A percentile compares a stretch with the other conserved stretches of the same genome.
Conservation (phyloP, 2,113 vertebrate species). For the Aleadryas rufinucha region DNA sequence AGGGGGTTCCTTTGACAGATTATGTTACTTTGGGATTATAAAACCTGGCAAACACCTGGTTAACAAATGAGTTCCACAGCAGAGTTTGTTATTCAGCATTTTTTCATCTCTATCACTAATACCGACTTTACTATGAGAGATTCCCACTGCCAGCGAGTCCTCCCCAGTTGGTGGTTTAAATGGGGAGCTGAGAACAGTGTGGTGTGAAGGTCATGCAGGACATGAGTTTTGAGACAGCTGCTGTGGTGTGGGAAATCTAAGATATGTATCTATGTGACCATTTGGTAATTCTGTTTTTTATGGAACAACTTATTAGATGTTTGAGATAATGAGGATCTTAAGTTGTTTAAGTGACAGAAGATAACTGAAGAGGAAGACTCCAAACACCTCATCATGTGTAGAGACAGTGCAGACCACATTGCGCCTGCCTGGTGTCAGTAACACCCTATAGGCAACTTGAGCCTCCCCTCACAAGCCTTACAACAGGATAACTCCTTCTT, state of each 20-base stretch:
- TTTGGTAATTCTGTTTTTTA: neutral
- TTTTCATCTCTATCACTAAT: neutral
- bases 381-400: neutral
- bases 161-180: neutral
- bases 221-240: neutral
- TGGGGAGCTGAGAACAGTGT: neutral
- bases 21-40: neutral
- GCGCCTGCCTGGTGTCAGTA: neutral
- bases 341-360: neutral
- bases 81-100: neutral
- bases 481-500: neutral
- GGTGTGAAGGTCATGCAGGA: neutral
- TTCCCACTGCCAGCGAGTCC: neutral
- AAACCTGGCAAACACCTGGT: conserved; percentile 5
- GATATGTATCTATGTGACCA: neutral
- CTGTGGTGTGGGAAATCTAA: neutral
- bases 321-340: neutral
- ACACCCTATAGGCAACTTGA: neutral
- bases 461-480: neutral
- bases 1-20: neutral
- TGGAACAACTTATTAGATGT: neutral
- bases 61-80: neutral
- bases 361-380: neutral
- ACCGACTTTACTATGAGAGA: neutral
- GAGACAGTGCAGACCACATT: neutral